phyloP scores from a whole-genome alignment of 2,113 vertebrate genomes.

The Podarcis muralis region DNA sequence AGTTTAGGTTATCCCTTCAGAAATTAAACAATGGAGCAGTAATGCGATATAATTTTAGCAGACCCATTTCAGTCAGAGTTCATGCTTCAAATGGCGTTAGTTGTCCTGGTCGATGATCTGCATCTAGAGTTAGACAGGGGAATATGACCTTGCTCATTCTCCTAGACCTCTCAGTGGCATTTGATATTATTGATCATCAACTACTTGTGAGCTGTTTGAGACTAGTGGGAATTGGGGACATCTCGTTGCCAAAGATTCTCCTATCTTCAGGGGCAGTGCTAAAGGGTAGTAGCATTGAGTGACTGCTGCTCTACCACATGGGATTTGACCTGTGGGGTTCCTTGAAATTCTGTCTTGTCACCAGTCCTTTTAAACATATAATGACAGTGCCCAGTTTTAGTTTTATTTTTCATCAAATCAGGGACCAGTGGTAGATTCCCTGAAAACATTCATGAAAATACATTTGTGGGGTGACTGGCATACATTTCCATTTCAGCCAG shows the following conservation, averaged over 20 bases:
- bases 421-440: not conserved
- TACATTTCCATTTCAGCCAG: not conserved
- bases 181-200: conserved; percentile 1
- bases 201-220: not conserved
- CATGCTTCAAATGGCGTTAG: not conserved
- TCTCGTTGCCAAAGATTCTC: not conserved
- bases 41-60: not conserved
- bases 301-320: not conserved
- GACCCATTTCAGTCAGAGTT: not conserved
- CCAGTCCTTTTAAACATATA: not conserved
- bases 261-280: not conserved
- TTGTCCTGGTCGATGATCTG: not conserved
- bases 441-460: not conserved
- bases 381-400: not conserved
- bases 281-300: not conserved
- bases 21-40: conserved; percentile 43
- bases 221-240: not conserved
- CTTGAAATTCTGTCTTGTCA: not conserved
- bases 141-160: not conserved
- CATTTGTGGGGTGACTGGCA: not conserved
- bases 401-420: not conserved
- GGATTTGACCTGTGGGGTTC: not conserved
- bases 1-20: conserved; percentile 42
- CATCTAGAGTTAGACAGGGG: not conserved
- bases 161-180: not conserved